phyloP scores from a whole-genome alignment of 2,113 vertebrate genomes.

The Caranx ignobilis region DNA sequence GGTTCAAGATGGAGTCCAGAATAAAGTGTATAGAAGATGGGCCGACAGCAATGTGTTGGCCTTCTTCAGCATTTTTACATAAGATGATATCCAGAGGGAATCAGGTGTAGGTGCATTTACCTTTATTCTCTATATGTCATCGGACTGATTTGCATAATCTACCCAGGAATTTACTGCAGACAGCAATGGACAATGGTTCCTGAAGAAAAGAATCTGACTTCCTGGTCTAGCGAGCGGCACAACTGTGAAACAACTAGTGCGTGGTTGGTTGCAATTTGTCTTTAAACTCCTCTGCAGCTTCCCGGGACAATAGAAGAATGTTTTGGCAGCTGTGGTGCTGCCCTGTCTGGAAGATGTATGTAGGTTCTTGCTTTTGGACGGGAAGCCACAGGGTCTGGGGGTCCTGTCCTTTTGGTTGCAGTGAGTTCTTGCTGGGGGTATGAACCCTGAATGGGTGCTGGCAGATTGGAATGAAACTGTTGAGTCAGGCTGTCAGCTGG shows the following conservation, averaged over 20 bases:
- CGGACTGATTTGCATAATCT: no score
- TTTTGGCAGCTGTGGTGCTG: constrained; percentile 21
- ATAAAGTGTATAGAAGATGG: no score
- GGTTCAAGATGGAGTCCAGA: no score
- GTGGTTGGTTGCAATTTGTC: background rate
- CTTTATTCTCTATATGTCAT: no score
- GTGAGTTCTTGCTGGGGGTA: background rate
- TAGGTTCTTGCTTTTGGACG: constrained; percentile 4
- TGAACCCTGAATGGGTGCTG: constrained; percentile 19
- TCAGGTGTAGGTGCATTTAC: no score
- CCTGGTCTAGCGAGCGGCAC: background rate
- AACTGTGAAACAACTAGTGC: no score
- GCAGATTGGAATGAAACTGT: constrained; percentile 8
- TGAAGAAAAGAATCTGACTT: no score
- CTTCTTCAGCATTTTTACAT: no score
- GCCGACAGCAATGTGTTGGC: no score
- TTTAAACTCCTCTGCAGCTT: background rate
- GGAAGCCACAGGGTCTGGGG: background rate
- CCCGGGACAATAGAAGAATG: background rate
- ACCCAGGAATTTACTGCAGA: no score
- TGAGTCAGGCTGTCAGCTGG: background rate
- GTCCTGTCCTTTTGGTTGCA: background rate
- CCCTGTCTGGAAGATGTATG: background rate
- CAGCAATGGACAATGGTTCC: no score
- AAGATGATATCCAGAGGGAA: no score